Evolutionary conservation across 2,113 vertebrate species (phyloP).

Genomic region (Eidolon helvum): DNA sequence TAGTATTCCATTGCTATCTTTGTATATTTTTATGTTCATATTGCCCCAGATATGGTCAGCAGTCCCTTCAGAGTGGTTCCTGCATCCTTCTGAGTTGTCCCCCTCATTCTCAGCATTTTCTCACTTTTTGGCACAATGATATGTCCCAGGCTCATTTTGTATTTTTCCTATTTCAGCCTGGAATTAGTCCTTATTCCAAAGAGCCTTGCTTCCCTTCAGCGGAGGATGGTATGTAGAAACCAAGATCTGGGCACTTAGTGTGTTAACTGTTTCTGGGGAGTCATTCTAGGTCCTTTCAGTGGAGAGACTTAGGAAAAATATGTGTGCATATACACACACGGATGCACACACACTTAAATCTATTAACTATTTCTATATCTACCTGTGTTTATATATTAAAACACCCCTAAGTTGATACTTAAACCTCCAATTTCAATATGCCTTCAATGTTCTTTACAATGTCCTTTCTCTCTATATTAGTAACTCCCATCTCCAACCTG

Average conservation of each 20-base stretch:
- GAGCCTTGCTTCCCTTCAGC: background rate
- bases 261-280: background rate
- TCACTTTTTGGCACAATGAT: background rate
- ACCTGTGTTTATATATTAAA: background rate
- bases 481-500: background rate
- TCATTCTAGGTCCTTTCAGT: background rate
- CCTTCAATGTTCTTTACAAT: background rate
- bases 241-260: background rate
- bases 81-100: background rate
- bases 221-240: background rate
- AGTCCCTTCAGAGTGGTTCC: background rate
- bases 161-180: background rate
- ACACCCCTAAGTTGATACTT: background rate
- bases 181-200: background rate
- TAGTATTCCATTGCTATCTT: background rate
- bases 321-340: background rate
- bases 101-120: background rate
- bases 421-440: background rate
- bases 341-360: background rate
- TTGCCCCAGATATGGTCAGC: background rate
- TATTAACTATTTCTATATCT: background rate
- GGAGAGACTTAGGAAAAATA: background rate
- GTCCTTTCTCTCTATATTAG: background rate
- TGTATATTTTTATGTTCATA: background rate
- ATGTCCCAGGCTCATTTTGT: background rate